phyloP scores from a whole-genome alignment of 2,797 vertebrate species.

The Brachyrhaphis roseni region DNA sequence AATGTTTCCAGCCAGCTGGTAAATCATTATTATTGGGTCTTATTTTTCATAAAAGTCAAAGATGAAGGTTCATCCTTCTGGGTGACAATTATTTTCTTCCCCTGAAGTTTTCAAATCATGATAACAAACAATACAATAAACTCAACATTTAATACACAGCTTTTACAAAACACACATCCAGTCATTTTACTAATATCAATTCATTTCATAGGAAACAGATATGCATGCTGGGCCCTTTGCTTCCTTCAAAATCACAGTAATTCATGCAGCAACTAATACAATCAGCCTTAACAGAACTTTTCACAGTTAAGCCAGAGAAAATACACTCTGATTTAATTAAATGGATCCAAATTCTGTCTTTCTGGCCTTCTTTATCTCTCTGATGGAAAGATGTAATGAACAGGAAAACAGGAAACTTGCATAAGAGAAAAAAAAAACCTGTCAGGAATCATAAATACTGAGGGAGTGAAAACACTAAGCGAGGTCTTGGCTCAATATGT shows the following conservation, averaged over 20 bases:
- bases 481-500: constrained; percentile 68
- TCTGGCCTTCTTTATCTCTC: constrained; percentile 2
- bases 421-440: constrained; percentile 54
- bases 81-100: constrained; percentile 14
- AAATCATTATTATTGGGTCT: constrained; percentile 60
- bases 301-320: background rate
- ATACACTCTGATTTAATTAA: constrained; percentile 2
- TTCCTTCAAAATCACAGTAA: background rate
- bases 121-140: constrained; percentile 6
- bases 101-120: constrained; percentile 21
- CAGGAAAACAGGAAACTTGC: constrained; percentile 59
- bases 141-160: background rate
- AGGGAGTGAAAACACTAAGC: constrained; percentile 76
- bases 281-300: constrained; percentile 3
- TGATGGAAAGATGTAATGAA: constrained; percentile 39
- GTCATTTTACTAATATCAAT: background rate
- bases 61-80: constrained; percentile 27
- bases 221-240: background rate
- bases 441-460: constrained; percentile 72
- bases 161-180: background rate
- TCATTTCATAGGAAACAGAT: background rate
- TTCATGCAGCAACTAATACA: constrained; percentile 4
- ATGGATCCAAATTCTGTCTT: background rate
- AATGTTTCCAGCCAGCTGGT: constrained; percentile 51
- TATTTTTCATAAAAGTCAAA: constrained; percentile 45